Evolutionary conservation across 2,113 vertebrate species (phyloP), one percentile per base, ranked within the genome.

Genomic region (Chroicocephalus ridibundus): DNA sequence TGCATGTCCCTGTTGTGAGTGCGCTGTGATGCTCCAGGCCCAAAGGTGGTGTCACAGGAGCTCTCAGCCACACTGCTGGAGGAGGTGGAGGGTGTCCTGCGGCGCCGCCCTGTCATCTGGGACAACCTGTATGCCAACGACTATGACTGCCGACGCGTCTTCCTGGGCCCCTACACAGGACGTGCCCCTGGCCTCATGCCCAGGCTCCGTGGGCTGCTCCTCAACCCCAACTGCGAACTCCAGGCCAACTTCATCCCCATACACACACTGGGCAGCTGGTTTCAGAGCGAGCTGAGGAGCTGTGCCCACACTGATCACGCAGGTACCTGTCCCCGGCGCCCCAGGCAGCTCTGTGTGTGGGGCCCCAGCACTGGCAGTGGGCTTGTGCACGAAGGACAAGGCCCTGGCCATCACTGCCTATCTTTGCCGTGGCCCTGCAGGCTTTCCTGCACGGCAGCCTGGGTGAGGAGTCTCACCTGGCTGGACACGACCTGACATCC

Each of bases 191-290:
- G 97, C 83, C 98, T 99, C 38, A 86, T 95, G 83, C 40, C 90
- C 64, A 97, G 94, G 81, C 97, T 99, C 51, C 93, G 90, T 4
- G 99, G 99, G 13, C 96, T 99, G 82, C 98, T 99, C 44, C 98
- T 99, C 87, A 99, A 99, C 95, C 99, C 99, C 38, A 99, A 99
- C 97, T 99, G 99, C 9, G 99, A 99, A 94, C 99, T 99, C 88
- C 99, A 99, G 97, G 99, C 99, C 97, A 99, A 99, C 93, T 99
- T 98, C 94, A 97, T 99, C 92, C 98, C 99, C 32, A 95, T 99
- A 31, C 99, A 99, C 76, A 98, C 99, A 0, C 93, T 99, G 91
- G 98, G 98, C 74, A 97, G 90, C 82, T 99, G 99, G 99, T 93
- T 98, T 93, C 93, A 22, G 89, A 94, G 96, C 4, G 98, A 97